Conservation (phyloP, 2,113 vertebrate genomes). For the Neotragus moschatus region DNA sequence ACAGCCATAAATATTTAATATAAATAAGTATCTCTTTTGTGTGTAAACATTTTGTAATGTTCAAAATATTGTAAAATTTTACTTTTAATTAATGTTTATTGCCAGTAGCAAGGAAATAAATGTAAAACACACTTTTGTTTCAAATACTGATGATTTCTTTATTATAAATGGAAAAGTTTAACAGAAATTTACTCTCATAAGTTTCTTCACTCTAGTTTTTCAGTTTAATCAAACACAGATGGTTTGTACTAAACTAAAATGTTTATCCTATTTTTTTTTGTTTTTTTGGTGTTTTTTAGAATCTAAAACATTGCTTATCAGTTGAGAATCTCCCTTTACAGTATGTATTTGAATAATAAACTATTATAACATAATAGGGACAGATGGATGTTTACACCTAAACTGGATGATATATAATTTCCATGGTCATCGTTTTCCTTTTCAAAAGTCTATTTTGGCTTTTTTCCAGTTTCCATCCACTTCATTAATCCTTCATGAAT, state of each 20-base stretch:
- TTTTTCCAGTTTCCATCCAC: conserved; percentile 5
- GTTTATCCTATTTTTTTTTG: conserved; percentile 6
- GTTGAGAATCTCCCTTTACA: background rate
- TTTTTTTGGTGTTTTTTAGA: conserved; percentile 22
- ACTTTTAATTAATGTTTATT: conserved; percentile 19
- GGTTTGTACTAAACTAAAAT: conserved; percentile 15
- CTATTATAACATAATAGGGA: conserved; percentile 4
- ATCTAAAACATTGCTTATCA: conserved; percentile 29
- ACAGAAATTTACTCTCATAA: background rate
- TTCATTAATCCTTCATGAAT: conserved; percentile 49
- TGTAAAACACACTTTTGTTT: background rate
- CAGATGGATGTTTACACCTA: conserved; percentile 39
- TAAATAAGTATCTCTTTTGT: background rate
- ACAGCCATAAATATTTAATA: background rate
- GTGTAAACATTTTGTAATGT: background rate
- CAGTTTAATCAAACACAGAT: conserved; percentile 40
- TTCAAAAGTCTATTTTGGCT: conserved; percentile 38
- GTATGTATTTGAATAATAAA: conserved; percentile 30
- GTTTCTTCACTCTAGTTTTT: background rate
- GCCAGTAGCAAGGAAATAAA: background rate
- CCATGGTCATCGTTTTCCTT: conserved; percentile 8
- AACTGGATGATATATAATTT: conserved; percentile 41
- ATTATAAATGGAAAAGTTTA: background rate
- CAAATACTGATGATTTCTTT: background rate
- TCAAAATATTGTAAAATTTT: background rate